Base-by-base conservation (phyloP, 2,113 vertebrate genomes). In the Carollia perspicillata region DNA sequence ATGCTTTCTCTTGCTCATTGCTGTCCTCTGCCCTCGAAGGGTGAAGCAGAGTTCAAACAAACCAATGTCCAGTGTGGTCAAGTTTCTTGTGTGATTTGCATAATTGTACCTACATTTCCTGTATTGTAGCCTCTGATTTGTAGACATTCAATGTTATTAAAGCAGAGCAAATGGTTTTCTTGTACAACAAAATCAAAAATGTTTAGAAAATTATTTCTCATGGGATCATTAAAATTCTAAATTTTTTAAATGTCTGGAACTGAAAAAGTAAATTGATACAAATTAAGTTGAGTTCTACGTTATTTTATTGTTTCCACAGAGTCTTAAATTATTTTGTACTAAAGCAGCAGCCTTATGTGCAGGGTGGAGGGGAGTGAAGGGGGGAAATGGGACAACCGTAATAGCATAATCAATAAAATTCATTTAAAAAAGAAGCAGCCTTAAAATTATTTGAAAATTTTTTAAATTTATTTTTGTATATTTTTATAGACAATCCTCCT, bases 31-130 rank as follows among this genome's bases (percentile, higher is more conserved):
- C 91, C 95, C 55, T 94, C 98, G 91, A 97, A 90, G 87, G 98
- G 98, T 92, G 98, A 96, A 97, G 96, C 98, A 8, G 98, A 98
- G 95, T 96, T 98, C 80, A 98, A 97, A 97, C 98, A 99, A 93
- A 96, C 97, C 71, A 89, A 96, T 51, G 80, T 99, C 16, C 98
- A 97, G 77, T 98, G 98, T 98, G 98, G 99, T 99, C 96, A 98
- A 98, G 66, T 35, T 74, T 77, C 74, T 81, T 93, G 40, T 55
- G 13, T 65, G 42, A 81, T 77, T 58, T 94, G n/a, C 84, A 95
- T 84, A 51, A 65, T 26, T 40, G 3, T 3, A 55, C 51, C 44
- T 86, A 55, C 55, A 33, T 75, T 83, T 71, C 26, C 42, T 92
- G 12, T 35, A 89, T 37, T 86, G 18, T 72, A 89, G 58, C 53